Base-by-base conservation (phyloP, 2,797 vertebrate genomes). In the Clarias pachynema region DNA sequence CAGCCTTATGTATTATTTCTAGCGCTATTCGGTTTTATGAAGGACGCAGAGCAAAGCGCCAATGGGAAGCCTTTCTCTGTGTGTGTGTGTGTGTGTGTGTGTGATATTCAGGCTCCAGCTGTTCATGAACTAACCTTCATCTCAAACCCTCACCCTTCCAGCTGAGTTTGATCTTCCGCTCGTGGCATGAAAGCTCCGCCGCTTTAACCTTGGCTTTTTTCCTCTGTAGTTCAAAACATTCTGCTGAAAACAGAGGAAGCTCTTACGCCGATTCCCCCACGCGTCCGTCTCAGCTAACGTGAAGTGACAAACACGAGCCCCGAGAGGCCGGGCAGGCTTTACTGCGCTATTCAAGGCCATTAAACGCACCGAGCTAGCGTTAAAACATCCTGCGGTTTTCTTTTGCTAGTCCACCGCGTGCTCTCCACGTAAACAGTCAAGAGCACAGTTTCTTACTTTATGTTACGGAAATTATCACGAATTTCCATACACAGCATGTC, bases 121-220 rank as follows among this genome's bases (percentile, higher is more conserved):
- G 75, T 37, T 78, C 57, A 22, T 20, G 20, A 37, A 2, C 31
- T 59, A 37, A 78, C 75, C 75, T 60, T 78, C 75, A 78, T 70
- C 49, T 15, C 65, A 8, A 60, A 72, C 29, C 18, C 65, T 49
- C 69, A 82, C 26, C 5, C 65, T 29, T 81, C 37, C 78, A 16
- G 81, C 72, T 37, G 49, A 59, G 85, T 77, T 77, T 86, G 73
- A 79, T 37, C 82, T 79, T 77, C 66, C 24, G 83, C 82, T 69
- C 24, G 24, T 74, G 79, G 86, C 81, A 57, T 24, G 16, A 37
- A 78, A 59, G 75, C 75, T 37, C 20, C 3, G 1, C 12, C 31
- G 31, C 56, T 34, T 37, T 78, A 60, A 60, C 31, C 75, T 78
- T 60, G 31, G 31, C 75, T 78, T 78, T 78, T 29, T 78, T 60